Evolutionary conservation across 1,140 invertebrate species (phyloP), one percentile per base, ranked within the genome.

Genomic region (Euura saliciscinereae): DNA sequence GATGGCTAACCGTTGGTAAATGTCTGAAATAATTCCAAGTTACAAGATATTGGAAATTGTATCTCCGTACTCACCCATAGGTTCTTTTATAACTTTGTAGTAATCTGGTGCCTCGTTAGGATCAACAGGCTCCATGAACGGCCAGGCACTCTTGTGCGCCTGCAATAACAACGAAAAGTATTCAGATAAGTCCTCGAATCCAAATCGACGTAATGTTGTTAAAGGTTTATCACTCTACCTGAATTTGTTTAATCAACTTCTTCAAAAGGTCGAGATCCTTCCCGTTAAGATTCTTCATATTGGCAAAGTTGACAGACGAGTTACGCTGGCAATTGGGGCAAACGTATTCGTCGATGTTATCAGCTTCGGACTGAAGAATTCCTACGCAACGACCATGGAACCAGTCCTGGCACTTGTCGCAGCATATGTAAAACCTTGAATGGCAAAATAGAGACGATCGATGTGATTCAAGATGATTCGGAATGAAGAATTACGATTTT

Each of bases 371-470:
- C 83, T 98, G 96, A 45, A 98, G 88, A 79, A 99, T 97, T 8
- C 97, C 98, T 6, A 99, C 97, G 86, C 98, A 99, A 69, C 95
- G 90, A 4, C 98, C 98, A 85, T 99, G 98, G 88, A 99, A 99
- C 98, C 98, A 99, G 86, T 99, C 97, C 86, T 99, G 96, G 88
- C 98, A 99, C 69, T 94, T 92, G 86, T 99, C 98, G 87, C 98
- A 99, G 79, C 97, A 98, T 80, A 99, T 99, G 84, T 97, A 98
- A 91, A 98, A 96, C 81, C 94, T 95, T 43, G 87, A 81, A 74
- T 68, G 70, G 71, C 2, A 70, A 73, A 6, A 8, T 44, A 64
- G 64, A 65, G 64, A 28, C 28, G 28, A 28, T 28, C 28, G 28
- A 28, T 28, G 28, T 28, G 28, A 28, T 28, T 28, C 28, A 28